Evolutionary conservation across 2,113 vertebrate genomes (phyloP).

Genomic region (Mormoops blainvillei): DNA sequence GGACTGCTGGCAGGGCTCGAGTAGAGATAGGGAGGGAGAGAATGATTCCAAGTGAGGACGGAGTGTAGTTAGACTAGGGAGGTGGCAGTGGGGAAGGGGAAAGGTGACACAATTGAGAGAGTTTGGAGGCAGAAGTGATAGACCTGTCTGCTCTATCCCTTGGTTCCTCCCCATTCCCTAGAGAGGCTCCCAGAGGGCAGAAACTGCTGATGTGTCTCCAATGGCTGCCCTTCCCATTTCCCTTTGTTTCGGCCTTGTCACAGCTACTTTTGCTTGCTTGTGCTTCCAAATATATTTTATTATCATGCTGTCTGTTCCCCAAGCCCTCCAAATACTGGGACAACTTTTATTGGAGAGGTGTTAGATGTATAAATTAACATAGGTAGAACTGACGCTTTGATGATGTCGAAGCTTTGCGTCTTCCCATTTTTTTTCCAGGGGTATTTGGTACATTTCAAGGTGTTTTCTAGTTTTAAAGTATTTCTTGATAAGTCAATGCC

Average conservation of each 20-base stretch:
- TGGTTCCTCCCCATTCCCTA: not conserved
- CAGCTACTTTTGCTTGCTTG: not conserved
- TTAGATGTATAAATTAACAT: not conserved
- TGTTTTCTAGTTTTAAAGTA: slow-evolving; percentile 15
- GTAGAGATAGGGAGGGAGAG: not conserved
- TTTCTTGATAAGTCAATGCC: not conserved
- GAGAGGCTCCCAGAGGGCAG: not conserved
- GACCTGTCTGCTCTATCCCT: not conserved
- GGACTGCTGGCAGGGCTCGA: not conserved
- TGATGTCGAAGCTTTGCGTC: not conserved
- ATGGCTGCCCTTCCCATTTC: not conserved
- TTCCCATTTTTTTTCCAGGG: not conserved
- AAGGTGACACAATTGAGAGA: not conserved
- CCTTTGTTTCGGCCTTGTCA: not conserved
- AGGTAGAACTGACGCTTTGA: not conserved
- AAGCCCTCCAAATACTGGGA: not conserved
- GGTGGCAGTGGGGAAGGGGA: not conserved
- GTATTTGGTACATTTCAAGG: not conserved
- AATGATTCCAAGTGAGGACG: not conserved
- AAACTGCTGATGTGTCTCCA: not conserved
- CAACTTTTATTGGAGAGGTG: not conserved
- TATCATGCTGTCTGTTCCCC: not conserved
- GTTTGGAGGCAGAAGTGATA: not conserved
- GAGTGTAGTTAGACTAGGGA: not conserved
- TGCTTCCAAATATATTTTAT: not conserved